phyloP scores from a whole-genome alignment of 2,888 invertebrate genomes.

The Drosophila macrothrix region DNA sequence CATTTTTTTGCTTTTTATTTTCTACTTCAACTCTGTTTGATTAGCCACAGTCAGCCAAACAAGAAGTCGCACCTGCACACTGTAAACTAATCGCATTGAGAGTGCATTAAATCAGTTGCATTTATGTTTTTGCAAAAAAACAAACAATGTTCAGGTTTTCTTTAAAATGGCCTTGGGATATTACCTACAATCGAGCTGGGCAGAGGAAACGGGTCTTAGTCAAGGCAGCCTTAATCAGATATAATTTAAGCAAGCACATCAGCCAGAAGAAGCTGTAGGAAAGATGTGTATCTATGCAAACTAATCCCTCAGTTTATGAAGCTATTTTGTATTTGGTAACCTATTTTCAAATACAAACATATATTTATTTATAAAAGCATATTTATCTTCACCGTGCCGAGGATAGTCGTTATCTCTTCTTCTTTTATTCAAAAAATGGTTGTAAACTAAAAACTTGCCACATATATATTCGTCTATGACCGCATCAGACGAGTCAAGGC shows the following conservation, averaged over 20 bases:
- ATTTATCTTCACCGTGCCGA: background rate
- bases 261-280: too few species aligned
- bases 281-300: background rate
- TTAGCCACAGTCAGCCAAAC: background rate
- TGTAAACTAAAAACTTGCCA: background rate
- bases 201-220: too few species aligned
- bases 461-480: background rate
- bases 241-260: too few species aligned
- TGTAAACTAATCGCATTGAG: constrained; percentile 31
- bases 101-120: constrained; percentile 40
- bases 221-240: too few species aligned
- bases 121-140: background rate
- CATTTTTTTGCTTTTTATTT: background rate
- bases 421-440: constrained; percentile 32
- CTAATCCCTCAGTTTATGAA: background rate
- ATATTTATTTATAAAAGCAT: too few species aligned
- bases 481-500: background rate
- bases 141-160: too few species aligned
- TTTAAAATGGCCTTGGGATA: too few species aligned
- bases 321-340: background rate
- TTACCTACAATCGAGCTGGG: too few species aligned
- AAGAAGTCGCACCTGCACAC: background rate
- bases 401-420: background rate
- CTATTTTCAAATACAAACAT: background rate
- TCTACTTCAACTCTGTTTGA: background rate